Conservation (phyloP, 2,888 invertebrate species). For the Octonoba sinensis region DNA sequence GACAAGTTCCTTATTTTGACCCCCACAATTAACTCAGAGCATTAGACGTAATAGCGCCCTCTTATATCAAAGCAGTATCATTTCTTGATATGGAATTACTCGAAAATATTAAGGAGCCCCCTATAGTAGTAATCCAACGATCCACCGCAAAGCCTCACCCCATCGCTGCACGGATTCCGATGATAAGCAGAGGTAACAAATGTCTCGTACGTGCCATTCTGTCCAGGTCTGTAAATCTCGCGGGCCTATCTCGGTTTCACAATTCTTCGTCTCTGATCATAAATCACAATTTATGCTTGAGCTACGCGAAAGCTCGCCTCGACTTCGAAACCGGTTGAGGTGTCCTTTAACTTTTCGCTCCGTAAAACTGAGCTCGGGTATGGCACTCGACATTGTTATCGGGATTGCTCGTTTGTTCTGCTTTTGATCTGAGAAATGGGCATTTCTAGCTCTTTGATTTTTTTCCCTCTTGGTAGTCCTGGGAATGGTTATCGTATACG, state of each 20-base stretch:
- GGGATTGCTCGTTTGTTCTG: too few species aligned
- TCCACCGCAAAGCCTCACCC: constrained; percentile 4
- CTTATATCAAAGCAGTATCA: too few species aligned
- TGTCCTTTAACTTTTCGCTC: constrained; percentile 2
- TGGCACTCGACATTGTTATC: too few species aligned
- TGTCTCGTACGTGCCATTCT: constrained; percentile 17
- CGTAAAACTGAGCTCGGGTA: background rate
- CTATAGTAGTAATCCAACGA: constrained; percentile 6
- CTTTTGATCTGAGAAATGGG: too few species aligned
- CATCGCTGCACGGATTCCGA: background rate
- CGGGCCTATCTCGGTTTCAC: constrained; percentile 13
- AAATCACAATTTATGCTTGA: constrained; percentile 48
- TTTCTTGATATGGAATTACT: too few species aligned
- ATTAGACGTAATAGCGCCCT: too few species aligned
- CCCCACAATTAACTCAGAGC: too few species aligned
- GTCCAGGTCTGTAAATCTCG: constrained; percentile 18
- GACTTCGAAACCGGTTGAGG: constrained; percentile 21
- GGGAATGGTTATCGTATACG: too few species aligned
- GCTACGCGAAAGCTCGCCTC: constrained; percentile 10
- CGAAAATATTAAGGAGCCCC: too few species aligned
- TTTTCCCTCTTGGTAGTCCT: too few species aligned
- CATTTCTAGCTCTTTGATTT: too few species aligned
- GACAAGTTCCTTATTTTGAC: too few species aligned
- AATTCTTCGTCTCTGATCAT: constrained; percentile 21
- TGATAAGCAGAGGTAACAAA: constrained; percentile 21